Base-by-base conservation (phyloP, 2,888 invertebrate genomes). In the Alcis repandata region DNA sequence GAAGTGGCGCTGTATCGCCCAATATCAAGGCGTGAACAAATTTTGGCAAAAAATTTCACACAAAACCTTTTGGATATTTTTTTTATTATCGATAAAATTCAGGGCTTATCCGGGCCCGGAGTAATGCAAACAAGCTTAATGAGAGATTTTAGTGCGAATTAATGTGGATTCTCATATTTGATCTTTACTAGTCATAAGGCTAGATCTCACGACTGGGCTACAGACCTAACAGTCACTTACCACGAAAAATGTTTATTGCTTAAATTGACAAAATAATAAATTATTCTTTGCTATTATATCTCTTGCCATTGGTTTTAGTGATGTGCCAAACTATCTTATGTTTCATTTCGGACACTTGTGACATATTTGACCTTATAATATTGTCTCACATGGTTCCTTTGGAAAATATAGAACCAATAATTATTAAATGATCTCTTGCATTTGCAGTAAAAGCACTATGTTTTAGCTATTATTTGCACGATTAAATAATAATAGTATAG, bases 301-400 rank as follows among this genome's bases (percentile, higher is more conserved):
- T 36, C 60, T 63, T 63, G 68, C 64, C 51, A 45, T 71, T 73
- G 51, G 59, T 74, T 81, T 79, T 59, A 73, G 70, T 65, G 68
- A 80, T 79, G 84, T 84, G 84, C 84, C 84, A 84, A 84, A 82
- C 22, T 58, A 46, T 27, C 22, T 11, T 49, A 22, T 22, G 13
- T 40, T 68, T 68, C 38, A 60, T 19, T 49, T 57, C 38, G 45
- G 22, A n/a, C 20, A 32, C 27, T 20, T 41, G 27, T 3, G 27
- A 13, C 41, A 54, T 33, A 33, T 54, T 53, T 52, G 51, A 15
- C 19, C 1, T n/a, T 59, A 33, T 33, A 13, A 17, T 32, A 33
- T 8, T 19, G 17, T 27, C 22, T 58, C 27, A 1, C 11, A 33
- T 33, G 7, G 17, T 49, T 17, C 11, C 49, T 11, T 13, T 6